These are phyloP conservation scores for Oryctolagus cuniculus DNA, from an alignment of 2,113 vertebrate species.

Conservation along the genomic window DNA sequence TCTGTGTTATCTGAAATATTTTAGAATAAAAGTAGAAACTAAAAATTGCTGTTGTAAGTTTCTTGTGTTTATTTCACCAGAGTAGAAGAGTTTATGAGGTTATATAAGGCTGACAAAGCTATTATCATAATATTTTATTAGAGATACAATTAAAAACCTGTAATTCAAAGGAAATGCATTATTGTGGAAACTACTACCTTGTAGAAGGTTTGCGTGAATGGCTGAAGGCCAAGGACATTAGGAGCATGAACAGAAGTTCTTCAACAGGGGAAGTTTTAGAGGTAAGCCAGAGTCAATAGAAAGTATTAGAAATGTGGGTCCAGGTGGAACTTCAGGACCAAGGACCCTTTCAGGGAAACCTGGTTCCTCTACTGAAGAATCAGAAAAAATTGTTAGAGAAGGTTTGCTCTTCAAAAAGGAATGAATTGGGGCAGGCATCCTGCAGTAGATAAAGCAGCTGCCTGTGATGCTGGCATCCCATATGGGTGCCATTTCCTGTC, in stretches of 20 bases:
- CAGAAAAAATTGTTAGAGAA: neutral
- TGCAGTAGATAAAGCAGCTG: too few relatives aligned
- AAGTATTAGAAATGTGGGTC: neutral
- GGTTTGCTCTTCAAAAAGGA: neutral
- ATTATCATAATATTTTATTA: conserved; percentile 29
- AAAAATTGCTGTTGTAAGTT: conserved; percentile 83
- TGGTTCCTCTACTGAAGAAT: neutral
- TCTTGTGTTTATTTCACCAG: conserved; percentile 80
- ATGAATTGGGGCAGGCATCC: too few relatives aligned
- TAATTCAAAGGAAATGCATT: neutral
- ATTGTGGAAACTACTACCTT: neutral
- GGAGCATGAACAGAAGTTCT: neutral
- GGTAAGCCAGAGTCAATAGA: neutral
- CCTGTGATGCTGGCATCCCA: too few relatives aligned
- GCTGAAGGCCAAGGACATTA: neutral
- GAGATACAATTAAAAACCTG: neutral
- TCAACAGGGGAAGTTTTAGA: neutral
- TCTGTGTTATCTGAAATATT: too few relatives aligned
- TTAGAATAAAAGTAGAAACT: neutral
- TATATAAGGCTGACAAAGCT: conserved; percentile 76
- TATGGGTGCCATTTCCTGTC: too few relatives aligned
- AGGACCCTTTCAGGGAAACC: neutral
- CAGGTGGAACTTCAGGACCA: neutral
- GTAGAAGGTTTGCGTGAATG: neutral
- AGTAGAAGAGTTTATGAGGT: conserved; percentile 67